These are phyloP conservation scores for Xerus inauris DNA, from an alignment of 2,113 vertebrate species.

Conservation along the genomic window DNA sequence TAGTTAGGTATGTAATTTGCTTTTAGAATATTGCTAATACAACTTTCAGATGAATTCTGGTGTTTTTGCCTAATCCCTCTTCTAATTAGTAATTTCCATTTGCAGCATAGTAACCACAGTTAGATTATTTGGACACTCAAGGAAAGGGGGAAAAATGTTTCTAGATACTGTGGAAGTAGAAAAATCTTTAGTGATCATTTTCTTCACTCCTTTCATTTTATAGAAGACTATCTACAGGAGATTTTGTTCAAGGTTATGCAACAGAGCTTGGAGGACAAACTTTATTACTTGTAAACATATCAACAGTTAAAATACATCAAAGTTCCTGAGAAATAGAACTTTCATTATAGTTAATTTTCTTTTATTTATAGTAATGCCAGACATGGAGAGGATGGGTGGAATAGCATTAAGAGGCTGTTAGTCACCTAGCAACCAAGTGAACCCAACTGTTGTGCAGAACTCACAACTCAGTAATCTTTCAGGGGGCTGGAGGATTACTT, in stretches of 20 bases:
- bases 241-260: background rate
- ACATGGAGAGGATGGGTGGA: background rate
- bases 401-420: background rate
- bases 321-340: background rate
- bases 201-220: background rate
- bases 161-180: background rate
- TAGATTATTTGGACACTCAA: constrained; percentile 6
- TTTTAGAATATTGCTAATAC: background rate
- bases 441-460: background rate
- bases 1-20: background rate
- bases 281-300: constrained; percentile 35
- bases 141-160: constrained; percentile 30
- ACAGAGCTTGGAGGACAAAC: background rate
- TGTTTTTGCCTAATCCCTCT: background rate
- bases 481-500: background rate
- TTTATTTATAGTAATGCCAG: background rate
- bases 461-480: background rate
- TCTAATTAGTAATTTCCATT: background rate
- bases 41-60: constrained; percentile 36
- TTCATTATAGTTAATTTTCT: background rate
- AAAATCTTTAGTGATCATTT: background rate
- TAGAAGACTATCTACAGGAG: background rate
- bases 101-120: constrained; percentile 12
- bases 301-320: background rate
- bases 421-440: background rate